Percentiles rank a stretch among this genome's conserved stretches.
Evolutionary conservation across 2,113 vertebrate genomes (phyloP).

Genomic region (Alaudala cheleensis): DNA sequence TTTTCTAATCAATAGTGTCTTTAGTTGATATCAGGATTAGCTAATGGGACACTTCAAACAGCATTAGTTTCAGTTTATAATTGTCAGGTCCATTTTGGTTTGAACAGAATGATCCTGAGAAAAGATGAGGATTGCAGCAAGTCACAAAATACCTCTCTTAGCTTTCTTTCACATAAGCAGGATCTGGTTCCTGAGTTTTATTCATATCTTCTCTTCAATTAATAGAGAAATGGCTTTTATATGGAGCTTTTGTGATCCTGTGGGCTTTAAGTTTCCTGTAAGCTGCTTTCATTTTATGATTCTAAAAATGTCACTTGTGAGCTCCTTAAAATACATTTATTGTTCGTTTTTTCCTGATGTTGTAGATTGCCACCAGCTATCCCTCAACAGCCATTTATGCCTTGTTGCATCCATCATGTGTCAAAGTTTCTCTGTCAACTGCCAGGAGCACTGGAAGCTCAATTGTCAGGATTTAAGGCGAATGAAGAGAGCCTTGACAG

Average conservation of each 20-base stretch:
- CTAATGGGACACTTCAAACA: not conserved
- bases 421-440: not conserved
- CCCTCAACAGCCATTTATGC: constrained; percentile 23
- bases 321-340: not conserved
- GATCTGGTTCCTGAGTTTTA: not conserved
- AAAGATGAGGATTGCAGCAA: not conserved
- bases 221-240: not conserved
- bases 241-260: not conserved
- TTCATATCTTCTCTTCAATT: not conserved
- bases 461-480: constrained; percentile 31
- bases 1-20: not conserved
- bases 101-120: not conserved
- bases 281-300: not conserved
- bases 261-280: not conserved
- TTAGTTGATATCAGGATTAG: not conserved
- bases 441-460: not conserved
- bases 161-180: not conserved
- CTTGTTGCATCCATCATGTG: constrained; percentile 39
- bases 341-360: not conserved
- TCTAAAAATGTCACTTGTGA: not conserved
- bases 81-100: not conserved
- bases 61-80: not conserved
- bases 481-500: not conserved
- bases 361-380: not conserved
- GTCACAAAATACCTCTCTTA: not conserved